A percentile compares a stretch with the other conserved stretches of the same genome.
Conservation (phyloP, 2,797 vertebrate species). For the Alectoris magna region DNA sequence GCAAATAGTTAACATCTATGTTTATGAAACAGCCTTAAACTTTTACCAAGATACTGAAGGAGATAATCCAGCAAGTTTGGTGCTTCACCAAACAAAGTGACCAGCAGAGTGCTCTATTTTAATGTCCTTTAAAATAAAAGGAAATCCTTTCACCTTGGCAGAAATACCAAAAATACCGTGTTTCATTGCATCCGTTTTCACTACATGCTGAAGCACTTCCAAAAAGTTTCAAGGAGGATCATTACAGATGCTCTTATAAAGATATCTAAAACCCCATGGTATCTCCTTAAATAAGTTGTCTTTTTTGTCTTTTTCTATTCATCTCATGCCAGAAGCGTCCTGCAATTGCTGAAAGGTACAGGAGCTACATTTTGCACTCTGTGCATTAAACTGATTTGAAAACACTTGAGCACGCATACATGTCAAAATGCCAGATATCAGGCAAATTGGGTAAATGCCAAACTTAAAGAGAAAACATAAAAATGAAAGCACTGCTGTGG, state of each 20-base stretch:
- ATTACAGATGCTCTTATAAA: background rate
- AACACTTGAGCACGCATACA: background rate
- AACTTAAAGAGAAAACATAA: background rate
- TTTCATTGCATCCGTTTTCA: background rate
- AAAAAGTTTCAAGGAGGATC: background rate
- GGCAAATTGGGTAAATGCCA: background rate
- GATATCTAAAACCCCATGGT: background rate
- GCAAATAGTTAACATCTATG: background rate
- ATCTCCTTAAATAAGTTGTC: background rate
- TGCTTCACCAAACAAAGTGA: background rate
- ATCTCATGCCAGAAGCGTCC: background rate
- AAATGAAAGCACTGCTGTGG: background rate
- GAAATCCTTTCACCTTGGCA: background rate
- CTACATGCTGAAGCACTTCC: rapidly evolving
- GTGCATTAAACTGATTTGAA: conserved; percentile 43
- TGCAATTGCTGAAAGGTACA: background rate
- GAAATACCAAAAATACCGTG: background rate
- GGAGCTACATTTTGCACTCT: background rate
- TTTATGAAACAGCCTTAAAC: background rate
- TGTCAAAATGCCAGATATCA: conserved; percentile 25
- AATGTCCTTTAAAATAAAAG: background rate
- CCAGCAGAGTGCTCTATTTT: background rate
- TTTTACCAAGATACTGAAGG: background rate
- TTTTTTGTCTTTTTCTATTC: background rate
- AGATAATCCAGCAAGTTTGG: background rate